Conservation (phyloP, 2,113 vertebrate species). For the Callipepla squamata region DNA sequence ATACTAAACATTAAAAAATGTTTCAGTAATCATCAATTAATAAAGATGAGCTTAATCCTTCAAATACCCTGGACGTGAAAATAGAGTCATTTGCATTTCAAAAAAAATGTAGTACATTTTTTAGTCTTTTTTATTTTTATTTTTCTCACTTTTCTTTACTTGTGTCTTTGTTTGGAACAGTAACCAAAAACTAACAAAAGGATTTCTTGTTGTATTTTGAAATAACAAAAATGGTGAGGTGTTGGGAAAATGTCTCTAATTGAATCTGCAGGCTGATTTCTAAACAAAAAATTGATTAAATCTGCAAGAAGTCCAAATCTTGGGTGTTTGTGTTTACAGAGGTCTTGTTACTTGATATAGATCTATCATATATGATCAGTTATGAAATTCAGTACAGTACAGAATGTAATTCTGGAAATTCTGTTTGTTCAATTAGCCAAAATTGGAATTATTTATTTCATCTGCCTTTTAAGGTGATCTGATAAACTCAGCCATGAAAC, state of each 20-base stretch:
- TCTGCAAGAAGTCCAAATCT: not conserved
- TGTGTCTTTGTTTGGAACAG: not conserved
- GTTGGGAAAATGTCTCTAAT: not conserved
- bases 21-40: not conserved
- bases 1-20: not conserved
- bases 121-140: not conserved
- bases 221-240: not conserved
- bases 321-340: not conserved
- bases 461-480: not conserved
- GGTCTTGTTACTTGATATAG: not conserved
- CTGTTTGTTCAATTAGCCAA: not conserved
- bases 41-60: not conserved
- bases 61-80: not conserved
- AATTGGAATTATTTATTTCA: not conserved
- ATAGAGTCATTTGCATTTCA: not conserved
- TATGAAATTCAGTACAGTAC: not conserved
- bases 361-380: not conserved
- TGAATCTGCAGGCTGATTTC: not conserved
- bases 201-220: not conserved
- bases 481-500: conserved; percentile 47
- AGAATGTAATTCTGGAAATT: not conserved
- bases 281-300: not conserved
- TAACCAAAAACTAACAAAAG: not conserved
- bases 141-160: not conserved
- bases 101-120: not conserved